Base-by-base conservation (phyloP, 1,140 invertebrate genomes). In the Phocides pigmalion region DNA sequence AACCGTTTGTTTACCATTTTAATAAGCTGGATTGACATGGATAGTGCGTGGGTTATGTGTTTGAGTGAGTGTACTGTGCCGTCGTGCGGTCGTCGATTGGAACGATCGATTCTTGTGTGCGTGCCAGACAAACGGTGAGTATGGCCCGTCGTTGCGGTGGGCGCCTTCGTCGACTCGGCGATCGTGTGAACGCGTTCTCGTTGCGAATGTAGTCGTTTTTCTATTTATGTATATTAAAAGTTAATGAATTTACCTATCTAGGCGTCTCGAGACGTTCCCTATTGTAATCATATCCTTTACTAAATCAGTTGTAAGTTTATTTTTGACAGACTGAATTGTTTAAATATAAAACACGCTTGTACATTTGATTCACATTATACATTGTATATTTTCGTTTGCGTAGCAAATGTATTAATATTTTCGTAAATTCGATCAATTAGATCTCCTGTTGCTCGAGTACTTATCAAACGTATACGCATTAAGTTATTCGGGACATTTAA, bases 241-340 rank as follows among this genome's bases (percentile, higher is more conserved):
- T 44, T 56, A 25, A 44, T 58, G 53, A 58, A 58, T 58, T 58
- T 44, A 42, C 39, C 39, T 42, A 42, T 17, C 0, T 12, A 39
- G 12, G 19, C 37, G 53, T 44, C 39, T 11, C 39, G 16, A 44
- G 22, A 39, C 54, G 41, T 16, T 19, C 11, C 32, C 54, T 44
- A 44, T 46, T 58, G 41, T 58, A 46, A 46, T 58, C 54, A 58
- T 58, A 58, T 58, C 54, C 22, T 46, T 39, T 58, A 58, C 25
- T 44, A 44, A 46, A 44, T 20, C 17, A 32, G 25, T 42, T 58
- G 41, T 56, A 58, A 56, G 39, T 46, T 56, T 35, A 46, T 46
- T 58, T 58, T 58, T 46, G 22, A 46, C 54, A 58, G 54, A 58
- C 54, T 58, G 54, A 58, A 58, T 58, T 58, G 41, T 46, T 58